Base-by-base conservation (phyloP, 2,888 invertebrate species). In the Sphaerophoria taeniata region DNA sequence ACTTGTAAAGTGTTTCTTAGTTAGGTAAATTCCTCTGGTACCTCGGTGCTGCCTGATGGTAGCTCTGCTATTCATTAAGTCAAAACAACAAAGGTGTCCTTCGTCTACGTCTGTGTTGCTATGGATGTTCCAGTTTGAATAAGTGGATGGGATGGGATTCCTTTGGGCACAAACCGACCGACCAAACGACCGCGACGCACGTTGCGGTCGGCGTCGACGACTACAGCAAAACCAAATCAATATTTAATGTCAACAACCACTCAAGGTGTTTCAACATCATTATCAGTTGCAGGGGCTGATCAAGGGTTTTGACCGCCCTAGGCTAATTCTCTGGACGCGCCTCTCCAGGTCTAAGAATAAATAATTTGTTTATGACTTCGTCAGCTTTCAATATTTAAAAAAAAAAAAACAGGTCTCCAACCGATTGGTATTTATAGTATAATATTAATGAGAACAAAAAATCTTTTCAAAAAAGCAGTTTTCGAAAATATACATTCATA, bases 1-100 rank as follows among this genome's bases (percentile, higher is more conserved):
- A n/a, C n/a, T n/a, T 67, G 53, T 53, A 67, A 67, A 67, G 39
- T 67, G 67, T 43, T 67, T 67, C 51, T 67, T 67, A 67, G 53
- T 67, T 67, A 67, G 67, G 67, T 53, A 67, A n/a, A 67, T 67
- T 53, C 53, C 39, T 53, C 53, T 36, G 67, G 24, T 67, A 43
- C 67, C 53, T 53, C 53, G 67, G 51, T 53, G 53, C 24, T 24
- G 24, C 24, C 24, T 24, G 24, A 24, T 24, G 24, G 24, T 24
- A 24, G 1, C 24, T 51, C 53, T 39, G 53, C 39, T 53, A 43
- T 67, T 39, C 31, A 67, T 67, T 67, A 67, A 39, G 53, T 31
- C 51, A 51, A 67, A 53, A 67, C 67, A 67, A 67, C 53, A 53
- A 67, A 53, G 67, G 31, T 53, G 39, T 39, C 24, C n/a, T 36